phyloP scores from a whole-genome alignment of 2,888 invertebrate species.

The Caenorhabditis plicata region DNA sequence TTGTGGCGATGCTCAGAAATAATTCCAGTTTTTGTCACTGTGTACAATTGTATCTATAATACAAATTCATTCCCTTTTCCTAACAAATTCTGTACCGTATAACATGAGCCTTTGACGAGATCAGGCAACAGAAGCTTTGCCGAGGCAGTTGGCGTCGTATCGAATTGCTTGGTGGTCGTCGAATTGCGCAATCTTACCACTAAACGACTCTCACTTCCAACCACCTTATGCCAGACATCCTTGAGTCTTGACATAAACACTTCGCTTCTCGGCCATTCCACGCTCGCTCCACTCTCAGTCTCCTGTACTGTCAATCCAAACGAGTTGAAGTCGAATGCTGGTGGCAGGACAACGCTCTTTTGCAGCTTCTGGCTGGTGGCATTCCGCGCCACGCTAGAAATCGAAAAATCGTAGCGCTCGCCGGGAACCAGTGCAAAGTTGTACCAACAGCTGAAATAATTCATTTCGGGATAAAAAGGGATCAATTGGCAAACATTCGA shows the following conservation, averaged over 20 bases:
- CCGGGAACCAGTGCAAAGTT: slow-evolving; percentile 44
- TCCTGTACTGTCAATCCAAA: slow-evolving; percentile 60
- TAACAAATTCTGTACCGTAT: slow-evolving; percentile 56
- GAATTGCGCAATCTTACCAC: no score
- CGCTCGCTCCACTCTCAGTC: slow-evolving; percentile 46
- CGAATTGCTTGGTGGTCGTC: slow-evolving; percentile 41
- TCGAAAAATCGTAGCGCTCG: slow-evolving; percentile 45
- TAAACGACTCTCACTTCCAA: slow-evolving; percentile 54
- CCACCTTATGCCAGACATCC: slow-evolving; percentile 60
- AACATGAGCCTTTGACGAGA: slow-evolving; percentile 56
- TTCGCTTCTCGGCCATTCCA: slow-evolving; percentile 61
- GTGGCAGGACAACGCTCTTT: slow-evolving; percentile 57
- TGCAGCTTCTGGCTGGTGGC: slow-evolving; percentile 53
- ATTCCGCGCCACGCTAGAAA: slow-evolving; percentile 25
- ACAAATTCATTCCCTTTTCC: neutral
- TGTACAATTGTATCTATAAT: slow-evolving; percentile 56
- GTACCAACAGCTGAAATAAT: slow-evolving; percentile 38
- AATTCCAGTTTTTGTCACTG: slow-evolving; percentile 63
- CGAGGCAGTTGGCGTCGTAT: slow-evolving; percentile 31
- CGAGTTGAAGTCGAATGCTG: slow-evolving; percentile 60
- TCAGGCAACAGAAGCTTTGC: slow-evolving; percentile 32
- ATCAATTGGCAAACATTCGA: slow-evolving; percentile 9
- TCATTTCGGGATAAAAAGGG: neutral
- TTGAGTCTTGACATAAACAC: slow-evolving; percentile 50
- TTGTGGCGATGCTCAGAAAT: slow-evolving; percentile 58